Base-by-base conservation (phyloP, 2,888 invertebrate species). In the Platynereis dumerilii region DNA sequence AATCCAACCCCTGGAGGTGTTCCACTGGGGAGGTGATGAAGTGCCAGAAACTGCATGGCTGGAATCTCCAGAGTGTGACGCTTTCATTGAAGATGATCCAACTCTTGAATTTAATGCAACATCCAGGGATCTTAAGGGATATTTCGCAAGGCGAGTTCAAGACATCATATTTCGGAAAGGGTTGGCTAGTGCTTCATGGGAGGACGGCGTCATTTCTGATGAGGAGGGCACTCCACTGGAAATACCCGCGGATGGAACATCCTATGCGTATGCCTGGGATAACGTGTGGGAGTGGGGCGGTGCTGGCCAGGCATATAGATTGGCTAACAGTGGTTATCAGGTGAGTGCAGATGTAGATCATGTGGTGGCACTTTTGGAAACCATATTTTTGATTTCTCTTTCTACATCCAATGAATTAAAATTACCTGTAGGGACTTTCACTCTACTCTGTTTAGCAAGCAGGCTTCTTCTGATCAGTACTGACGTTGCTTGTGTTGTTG, bases 201-300 rank as follows among this genome's bases (percentile, higher is more conserved):
- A 80, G 65, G 80, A 80, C 60, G 80, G 78, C 2, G 45, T 69
- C 20, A 62, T 59, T 59, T 20, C 26, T 5, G 63, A 60, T 12
- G 61, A 60, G n/a, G 20, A 2, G 10, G 26, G 17, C 2, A 57
- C 56, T 26, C 44, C 34, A 34, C 5, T 34, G 5, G 58, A 28
- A n/a, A 44, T 55, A 1, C 70, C 75, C 3, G 71, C 69, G 63
- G 53, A 69, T 15, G 34, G 66, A n/a, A 39, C 45, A 20, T 29
- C 28, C 26, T 75, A 70, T 52, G 57, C 39, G 34, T 75, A 78
- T 71, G 76, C 77, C 10, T 81, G 81, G 81, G 76, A 78, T 68
- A 81, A 81, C 71, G 76, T 80, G 0, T 80, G 80, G 80, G 80
- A 80, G 59, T 76, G 76, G n/a, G 79, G 79, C 1, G 69, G 72